Conservation (phyloP, 2,888 invertebrate species). For the Lochmaea crataegi region DNA sequence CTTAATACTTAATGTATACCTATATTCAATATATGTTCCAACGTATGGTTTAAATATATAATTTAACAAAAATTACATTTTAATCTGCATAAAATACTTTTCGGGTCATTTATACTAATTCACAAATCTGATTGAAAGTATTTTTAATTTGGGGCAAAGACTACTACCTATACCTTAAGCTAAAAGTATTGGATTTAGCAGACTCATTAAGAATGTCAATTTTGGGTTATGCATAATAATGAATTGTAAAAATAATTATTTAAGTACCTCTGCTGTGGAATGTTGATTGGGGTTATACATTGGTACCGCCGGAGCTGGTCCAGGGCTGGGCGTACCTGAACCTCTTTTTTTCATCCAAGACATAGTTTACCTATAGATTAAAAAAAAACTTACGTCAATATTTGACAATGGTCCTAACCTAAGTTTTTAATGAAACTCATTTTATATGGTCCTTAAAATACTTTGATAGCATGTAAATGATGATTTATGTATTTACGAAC, state of each 20-base stretch:
- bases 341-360: slow-evolving; percentile 64
- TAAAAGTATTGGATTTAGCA: no score
- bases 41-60: no score
- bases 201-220: no score
- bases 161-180: no score
- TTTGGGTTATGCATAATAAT: not conserved
- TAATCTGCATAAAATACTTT: no score
- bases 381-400: slow-evolving; percentile 32
- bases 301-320: slow-evolving; percentile 57
- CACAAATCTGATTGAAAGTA: no score
- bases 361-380: slow-evolving; percentile 53
- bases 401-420: slow-evolving; percentile 36
- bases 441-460: not conserved
- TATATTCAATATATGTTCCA: no score
- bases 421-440: slow-evolving; percentile 25
- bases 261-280: slow-evolving; percentile 60
- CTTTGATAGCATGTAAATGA: not conserved
- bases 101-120: no score
- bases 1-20: no score
- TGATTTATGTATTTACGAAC: not conserved
- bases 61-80: no score
- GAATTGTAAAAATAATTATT: slow-evolving; percentile 22
- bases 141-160: no score
- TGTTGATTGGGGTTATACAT: slow-evolving; percentile 65
- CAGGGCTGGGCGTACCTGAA: slow-evolving; percentile 56